Percentiles rank a stretch among this genome's conserved stretches.
Evolutionary conservation across 2,113 vertebrate genomes (phyloP).

Genomic region (Dromas ardeola): DNA sequence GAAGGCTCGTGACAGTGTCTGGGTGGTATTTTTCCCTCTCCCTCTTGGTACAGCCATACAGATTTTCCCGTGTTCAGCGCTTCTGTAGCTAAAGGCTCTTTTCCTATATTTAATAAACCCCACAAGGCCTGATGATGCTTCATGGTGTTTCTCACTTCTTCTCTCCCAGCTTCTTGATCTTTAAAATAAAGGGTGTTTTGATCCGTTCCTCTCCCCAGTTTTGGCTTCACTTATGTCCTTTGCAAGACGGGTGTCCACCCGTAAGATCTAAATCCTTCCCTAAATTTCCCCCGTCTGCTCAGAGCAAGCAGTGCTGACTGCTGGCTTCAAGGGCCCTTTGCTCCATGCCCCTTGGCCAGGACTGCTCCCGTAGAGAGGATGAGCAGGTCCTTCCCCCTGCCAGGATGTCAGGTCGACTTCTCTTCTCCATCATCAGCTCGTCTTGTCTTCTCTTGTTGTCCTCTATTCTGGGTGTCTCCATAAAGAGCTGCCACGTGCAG

Average conservation of each 20-base stretch:
- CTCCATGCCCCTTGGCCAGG: not conserved
- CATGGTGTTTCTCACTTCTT: not conserved
- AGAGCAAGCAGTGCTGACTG: not conserved
- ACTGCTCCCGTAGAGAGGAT: fast-evolving
- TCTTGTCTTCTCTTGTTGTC: not conserved
- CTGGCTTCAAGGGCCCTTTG: fast-evolving
- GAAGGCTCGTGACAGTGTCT: not conserved
- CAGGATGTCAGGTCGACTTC: fast-evolving
- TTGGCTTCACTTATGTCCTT: not conserved
- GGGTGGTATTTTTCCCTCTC: not conserved
- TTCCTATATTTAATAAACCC: not conserved
- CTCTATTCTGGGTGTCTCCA: fast-evolving
- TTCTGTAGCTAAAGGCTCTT: not conserved
- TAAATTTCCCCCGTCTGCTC: not conserved
- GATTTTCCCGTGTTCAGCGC: not conserved
- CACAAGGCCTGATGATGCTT: not conserved
- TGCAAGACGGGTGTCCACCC: not conserved
- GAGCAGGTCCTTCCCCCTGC: not conserved
- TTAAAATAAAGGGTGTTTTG: not conserved
- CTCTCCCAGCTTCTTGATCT: not conserved
- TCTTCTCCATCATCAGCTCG: not conserved
- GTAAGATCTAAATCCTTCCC: not conserved
- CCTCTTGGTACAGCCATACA: fast-evolving
- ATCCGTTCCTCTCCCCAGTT: not conserved
- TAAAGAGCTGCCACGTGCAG: not conserved